Base-by-base conservation (phyloP, 2,888 invertebrate species). In the Polydrusus tereticollis region DNA sequence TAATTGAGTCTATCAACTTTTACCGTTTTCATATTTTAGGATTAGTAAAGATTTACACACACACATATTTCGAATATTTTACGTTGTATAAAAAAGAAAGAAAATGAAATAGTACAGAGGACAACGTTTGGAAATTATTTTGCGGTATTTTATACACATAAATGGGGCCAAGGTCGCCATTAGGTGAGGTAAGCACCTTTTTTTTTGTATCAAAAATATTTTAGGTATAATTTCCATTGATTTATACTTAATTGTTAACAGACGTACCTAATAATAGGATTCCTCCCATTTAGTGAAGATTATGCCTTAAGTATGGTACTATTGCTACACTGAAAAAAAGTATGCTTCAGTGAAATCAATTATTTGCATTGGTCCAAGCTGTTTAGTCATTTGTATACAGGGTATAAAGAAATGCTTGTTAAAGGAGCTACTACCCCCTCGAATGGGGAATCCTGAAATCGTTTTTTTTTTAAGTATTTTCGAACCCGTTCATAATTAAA, bases 1-100 rank as follows among this genome's bases (percentile, higher is more conserved):
- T 29, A 55, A 55, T 55, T 55, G 52, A 55, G 14, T 55, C 16
- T 55, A 55, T 55, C 29, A 55, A 55, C 29, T 55, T 55, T 55
- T 55, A 55, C 52, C 52, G 52, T 55, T 55, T 55, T 55, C 29
- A 55, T 55, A 55, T 55, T 55, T 52, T 10, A 7, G 16, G 52
- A 29, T 16, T 55, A 10, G 12, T 20, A 26, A 18, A 29, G 14
- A 55, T 55, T 55, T 16, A 26, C 18, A 29, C 4, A 55, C 10
- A 29, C 21, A 16, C 10, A 10, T 2, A 55, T 55, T 29, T n/a
- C n/a, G n/a, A 10, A 29, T 7, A 29, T 29, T 33, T 29, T 16
- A 6, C n/a, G 5, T 23, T n/a, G 21, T 21, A 12, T 45, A 12
- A 18, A 43, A 45, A 45, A 20, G 14, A n/a, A 23, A 20, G 23